Evolutionary conservation across 2,888 invertebrate species (phyloP).

Genomic region (Dolichopus griseipennis): DNA sequence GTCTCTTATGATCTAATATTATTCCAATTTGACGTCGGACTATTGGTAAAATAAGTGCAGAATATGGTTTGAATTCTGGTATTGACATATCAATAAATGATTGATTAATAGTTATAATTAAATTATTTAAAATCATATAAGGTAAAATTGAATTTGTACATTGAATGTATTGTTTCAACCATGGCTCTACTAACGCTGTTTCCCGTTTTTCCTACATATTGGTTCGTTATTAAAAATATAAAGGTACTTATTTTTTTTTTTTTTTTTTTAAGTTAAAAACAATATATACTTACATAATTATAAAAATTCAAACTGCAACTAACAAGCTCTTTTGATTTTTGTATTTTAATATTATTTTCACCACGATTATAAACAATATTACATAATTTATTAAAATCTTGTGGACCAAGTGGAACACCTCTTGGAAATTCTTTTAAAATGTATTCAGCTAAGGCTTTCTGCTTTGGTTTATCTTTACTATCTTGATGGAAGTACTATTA

Average conservation of each 20-base stretch:
- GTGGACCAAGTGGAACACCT: slow-evolving; percentile 6
- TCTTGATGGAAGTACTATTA: slow-evolving; percentile 11
- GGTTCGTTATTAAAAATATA: too few relatives aligned
- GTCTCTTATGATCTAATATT: slow-evolving; percentile 9
- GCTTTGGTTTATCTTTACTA: not conserved
- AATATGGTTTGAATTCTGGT: slow-evolving; percentile 13
- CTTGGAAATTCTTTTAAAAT: slow-evolving; percentile 14
- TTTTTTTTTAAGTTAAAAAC: too few relatives aligned
- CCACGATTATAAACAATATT: slow-evolving; percentile 15
- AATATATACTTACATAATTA: slow-evolving; percentile 14
- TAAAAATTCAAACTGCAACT: slow-evolving; percentile 14
- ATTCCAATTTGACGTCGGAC: slow-evolving; percentile 17
- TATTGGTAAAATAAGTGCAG: slow-evolving; percentile 18
- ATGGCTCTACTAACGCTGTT: slow-evolving; percentile 7
- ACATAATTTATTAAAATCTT: slow-evolving; percentile 6
- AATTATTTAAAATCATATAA: slow-evolving; percentile 14
- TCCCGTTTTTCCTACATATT: slow-evolving; percentile 11
- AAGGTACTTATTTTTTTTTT: too few relatives aligned
- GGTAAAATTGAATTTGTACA: slow-evolving; percentile 14
- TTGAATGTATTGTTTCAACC: slow-evolving; percentile 17
- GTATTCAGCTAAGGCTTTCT: slow-evolving; percentile 13
- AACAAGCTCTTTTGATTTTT: slow-evolving; percentile 3
- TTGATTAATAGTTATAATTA: slow-evolving; percentile 14
- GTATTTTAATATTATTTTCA: slow-evolving; percentile 1
- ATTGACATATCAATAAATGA: slow-evolving; percentile 18